Conservation (phyloP, 2,888 invertebrate species). For the Protonemura montana region DNA sequence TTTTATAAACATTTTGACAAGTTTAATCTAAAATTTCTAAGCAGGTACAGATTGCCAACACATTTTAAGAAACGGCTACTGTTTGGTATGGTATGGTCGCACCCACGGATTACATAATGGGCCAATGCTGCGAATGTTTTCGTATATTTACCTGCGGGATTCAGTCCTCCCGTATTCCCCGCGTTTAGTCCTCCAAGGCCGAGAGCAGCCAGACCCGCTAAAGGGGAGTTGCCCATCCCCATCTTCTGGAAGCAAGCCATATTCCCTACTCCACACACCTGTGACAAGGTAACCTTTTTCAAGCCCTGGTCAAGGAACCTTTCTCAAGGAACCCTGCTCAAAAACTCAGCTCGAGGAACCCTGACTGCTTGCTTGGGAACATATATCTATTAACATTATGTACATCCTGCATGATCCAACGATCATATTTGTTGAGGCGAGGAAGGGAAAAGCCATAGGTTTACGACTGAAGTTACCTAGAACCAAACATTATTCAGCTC, state of each 20-base stretch:
- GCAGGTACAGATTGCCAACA: no score
- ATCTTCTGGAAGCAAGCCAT: constrained; percentile 50
- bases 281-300: neutral
- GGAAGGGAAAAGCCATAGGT: neutral
- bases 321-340: neutral
- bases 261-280: constrained; percentile 40
- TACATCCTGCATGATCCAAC: neutral
- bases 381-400: neutral
- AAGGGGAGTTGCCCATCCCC: constrained; percentile 80
- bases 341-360: neutral
- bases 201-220: constrained; percentile 86
- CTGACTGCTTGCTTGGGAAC: neutral
- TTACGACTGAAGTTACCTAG: neutral
- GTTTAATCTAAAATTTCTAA: no score
- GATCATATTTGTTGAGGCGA: neutral
- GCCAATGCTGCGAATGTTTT: no score
- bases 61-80: no score
- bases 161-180: constrained; percentile 81
- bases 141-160: constrained; percentile 79
- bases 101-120: no score
- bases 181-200: constrained; percentile 83
- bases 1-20: no score
- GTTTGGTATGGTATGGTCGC: no score
- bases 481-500: neutral
- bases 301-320: neutral